Base-by-base conservation (phyloP, 1,140 invertebrate genomes). In the Trichonephila inaurata region DNA sequence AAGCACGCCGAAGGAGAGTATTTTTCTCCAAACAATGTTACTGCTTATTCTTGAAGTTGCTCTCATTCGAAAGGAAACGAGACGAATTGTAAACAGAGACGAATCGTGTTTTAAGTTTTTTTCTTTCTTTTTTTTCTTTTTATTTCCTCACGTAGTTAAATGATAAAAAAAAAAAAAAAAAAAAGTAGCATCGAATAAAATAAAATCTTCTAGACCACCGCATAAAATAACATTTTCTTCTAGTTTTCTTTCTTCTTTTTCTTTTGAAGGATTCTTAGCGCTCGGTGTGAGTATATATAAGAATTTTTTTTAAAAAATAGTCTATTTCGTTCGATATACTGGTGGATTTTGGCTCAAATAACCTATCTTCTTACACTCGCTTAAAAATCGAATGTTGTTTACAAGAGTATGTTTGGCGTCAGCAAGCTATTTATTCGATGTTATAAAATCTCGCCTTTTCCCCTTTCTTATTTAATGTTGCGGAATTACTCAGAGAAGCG, bases 371-470 rank as follows among this genome's bases (percentile, higher is more conserved):
- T 61, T 85, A 58, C 83, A 85, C 44, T 60, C 44, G 83, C 51
- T 85, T 85, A 61, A 85, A 69, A 85, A 85, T 85, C 83, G 44
- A 61, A 61, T 60, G 83, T 16, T 85, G 83, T 85, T 85, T 85
- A 85, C 51, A 85, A 24, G 83, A 61, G n/a, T 24, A 60, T 58
- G 58, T 85, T n/a, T 60, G 40, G 83, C 83, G 21, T 60, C 83
- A 28, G 51, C 3, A 28, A 10, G 58, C 83, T 85, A 58, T 85
- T 58, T 85, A 85, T 85, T 85, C 83, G 83, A n/a, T 24, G 83
- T 85, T 85, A 61, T 85, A 85, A 61, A 85, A 85, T 85, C 58
- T 85, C 58, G 82, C 28, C 69, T 85, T 85, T n/a, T 61, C 51
- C 14, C 21, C 58, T 60, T 85, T 61, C 19, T 18, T 28, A 60